A percentile compares a stretch with the other conserved stretches of the same genome.
Evolutionary conservation across 2,888 invertebrate species (phyloP).

Genomic region (Strigamia crassipes): DNA sequence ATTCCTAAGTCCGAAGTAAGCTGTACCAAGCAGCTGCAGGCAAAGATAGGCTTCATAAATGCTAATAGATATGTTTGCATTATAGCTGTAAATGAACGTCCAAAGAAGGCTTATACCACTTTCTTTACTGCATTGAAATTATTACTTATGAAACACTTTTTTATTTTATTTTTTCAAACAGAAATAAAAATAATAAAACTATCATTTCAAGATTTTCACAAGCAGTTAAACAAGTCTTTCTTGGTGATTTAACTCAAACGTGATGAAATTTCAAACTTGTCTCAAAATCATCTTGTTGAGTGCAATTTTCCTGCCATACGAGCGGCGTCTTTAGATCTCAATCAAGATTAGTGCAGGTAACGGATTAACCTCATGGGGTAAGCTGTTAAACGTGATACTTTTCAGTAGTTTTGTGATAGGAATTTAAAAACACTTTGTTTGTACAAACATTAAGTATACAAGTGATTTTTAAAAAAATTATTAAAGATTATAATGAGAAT

Average conservation of each 20-base stretch:
- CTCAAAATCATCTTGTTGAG: slow-evolving; percentile 26
- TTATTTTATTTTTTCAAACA: not conserved
- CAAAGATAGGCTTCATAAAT: slow-evolving; percentile 41
- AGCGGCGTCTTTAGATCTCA: slow-evolving; percentile 35
- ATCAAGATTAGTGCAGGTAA: slow-evolving; percentile 38
- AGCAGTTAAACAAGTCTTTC: slow-evolving; percentile 8
- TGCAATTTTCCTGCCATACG: slow-evolving; percentile 20
- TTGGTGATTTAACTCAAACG: not conserved
- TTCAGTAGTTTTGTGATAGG: slow-evolving; percentile 31
- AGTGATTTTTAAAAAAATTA: not conserved
- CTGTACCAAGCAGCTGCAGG: slow-evolving; percentile 38
- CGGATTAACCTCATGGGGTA: slow-evolving; percentile 40
- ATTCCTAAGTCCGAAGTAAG: slow-evolving; percentile 37
- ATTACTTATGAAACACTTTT: not conserved
- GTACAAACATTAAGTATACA: not conserved
- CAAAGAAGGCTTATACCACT: not conserved
- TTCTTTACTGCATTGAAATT: not conserved
- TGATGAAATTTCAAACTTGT: slow-evolving; percentile 35
- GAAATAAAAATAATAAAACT: not conserved
- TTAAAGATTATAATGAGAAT: not conserved
- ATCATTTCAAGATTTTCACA: slow-evolving; percentile 13
- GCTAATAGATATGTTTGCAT: slow-evolving; percentile 33
- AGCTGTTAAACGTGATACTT: slow-evolving; percentile 40
- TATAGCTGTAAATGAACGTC: slow-evolving; percentile 29
- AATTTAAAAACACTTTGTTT: slow-evolving; percentile 15